These are phyloP conservation scores for Dusona sp. DNA, from an alignment of 2,888 invertebrate species.

Conservation along the genomic window DNA sequence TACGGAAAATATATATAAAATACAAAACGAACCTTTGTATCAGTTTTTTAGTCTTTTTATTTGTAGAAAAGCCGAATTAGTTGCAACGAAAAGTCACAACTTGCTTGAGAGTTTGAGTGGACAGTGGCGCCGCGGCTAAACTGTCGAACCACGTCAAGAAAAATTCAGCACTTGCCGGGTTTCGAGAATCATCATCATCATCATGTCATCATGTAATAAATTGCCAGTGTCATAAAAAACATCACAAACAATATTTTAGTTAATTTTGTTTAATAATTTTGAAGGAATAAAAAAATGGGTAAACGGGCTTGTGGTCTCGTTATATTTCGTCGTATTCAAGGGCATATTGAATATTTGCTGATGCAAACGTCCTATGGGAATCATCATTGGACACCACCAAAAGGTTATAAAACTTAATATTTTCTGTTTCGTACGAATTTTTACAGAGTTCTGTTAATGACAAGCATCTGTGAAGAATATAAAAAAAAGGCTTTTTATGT, in stretches of 20 bases:
- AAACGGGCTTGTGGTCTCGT: constrained; percentile 93
- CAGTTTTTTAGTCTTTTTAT: background rate
- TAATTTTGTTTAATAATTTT: background rate
- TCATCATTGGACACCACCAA: constrained; percentile 97
- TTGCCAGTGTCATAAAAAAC: background rate
- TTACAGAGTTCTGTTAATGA: background rate
- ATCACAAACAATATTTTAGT: background rate
- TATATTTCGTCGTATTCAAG: constrained; percentile 89
- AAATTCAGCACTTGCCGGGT: constrained; percentile 27
- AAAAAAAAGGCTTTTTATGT: background rate
- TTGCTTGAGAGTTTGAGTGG: constrained; percentile 46
- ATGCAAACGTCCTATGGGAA: constrained; percentile 94
- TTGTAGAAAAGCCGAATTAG: background rate
- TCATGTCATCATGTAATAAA: too few species aligned
- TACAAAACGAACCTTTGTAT: background rate
- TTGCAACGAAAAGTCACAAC: constrained; percentile 4
- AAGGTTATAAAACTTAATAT: constrained; percentile 87
- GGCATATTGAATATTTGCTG: constrained; percentile 91
- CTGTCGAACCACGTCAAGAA: background rate
- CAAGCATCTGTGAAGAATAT: background rate
- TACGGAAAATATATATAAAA: background rate
- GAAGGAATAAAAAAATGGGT: constrained; percentile 48
- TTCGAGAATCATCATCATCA: background rate
- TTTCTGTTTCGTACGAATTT: background rate
- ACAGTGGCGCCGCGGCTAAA: constrained; percentile 43